Evolutionary conservation across 2,888 invertebrate species (phyloP).

Genomic region (Parascotia fuliginaria): DNA sequence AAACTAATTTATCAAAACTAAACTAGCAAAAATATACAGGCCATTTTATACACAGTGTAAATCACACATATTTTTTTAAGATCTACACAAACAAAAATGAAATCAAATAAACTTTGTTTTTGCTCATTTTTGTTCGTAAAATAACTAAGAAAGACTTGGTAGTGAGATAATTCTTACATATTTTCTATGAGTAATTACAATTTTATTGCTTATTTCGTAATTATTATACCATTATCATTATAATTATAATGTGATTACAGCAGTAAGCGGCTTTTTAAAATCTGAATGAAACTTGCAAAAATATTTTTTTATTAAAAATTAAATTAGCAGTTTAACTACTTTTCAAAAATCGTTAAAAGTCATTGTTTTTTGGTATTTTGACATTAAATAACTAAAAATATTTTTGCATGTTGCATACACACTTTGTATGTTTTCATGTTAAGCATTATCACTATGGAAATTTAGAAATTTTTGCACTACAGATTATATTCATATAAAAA

Average conservation of each 20-base stretch:
- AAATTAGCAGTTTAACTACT: constrained; percentile 31
- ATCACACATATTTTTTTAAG: constrained; percentile 61
- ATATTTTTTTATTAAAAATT: constrained; percentile 9
- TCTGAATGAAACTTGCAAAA: constrained; percentile 44
- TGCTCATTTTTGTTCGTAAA: constrained; percentile 25
- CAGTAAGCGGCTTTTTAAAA: constrained; percentile 46
- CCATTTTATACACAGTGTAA: constrained; percentile 63
- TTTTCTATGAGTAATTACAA: constrained; percentile 66
- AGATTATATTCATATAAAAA: constrained; percentile 62
- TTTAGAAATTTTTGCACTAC: constrained; percentile 74
- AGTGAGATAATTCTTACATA: constrained; percentile 49
- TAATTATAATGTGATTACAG: constrained; percentile 50
- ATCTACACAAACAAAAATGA: constrained; percentile 28
- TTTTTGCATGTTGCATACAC: constrained; percentile 43
- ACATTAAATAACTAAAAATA: constrained; percentile 8
- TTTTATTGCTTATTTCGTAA: constrained; percentile 75
- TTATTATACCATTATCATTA: constrained; percentile 52
- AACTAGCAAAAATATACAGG: constrained; percentile 77
- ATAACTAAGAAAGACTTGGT: constrained; percentile 54
- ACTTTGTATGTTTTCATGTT: constrained; percentile 28
- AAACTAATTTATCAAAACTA: constrained; percentile 47
- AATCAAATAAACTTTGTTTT: constrained; percentile 26
- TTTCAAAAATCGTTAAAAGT: constrained; percentile 10
- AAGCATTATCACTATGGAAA: constrained; percentile 57
- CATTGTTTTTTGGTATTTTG: constrained; percentile 7